A percentile compares a stretch with the other conserved stretches of the same genome.
Evolutionary conservation across 2,888 invertebrate genomes (phyloP).

Genomic region (Ochlodes sylvanus): DNA sequence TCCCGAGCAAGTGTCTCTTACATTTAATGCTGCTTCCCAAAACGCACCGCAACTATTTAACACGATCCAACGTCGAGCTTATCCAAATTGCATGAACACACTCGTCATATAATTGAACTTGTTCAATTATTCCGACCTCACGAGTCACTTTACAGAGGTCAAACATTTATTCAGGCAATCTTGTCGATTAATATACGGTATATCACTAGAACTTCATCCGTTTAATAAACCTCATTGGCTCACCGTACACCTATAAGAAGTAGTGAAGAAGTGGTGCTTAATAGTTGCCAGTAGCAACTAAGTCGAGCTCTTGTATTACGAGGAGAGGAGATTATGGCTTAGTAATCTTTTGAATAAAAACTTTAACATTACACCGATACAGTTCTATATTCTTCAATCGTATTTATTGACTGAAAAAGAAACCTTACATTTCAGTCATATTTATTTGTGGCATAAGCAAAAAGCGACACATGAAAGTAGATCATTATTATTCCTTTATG

Average conservation of each 20-base stretch:
- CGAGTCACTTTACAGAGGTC: constrained; percentile 15
- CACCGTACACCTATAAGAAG: too few relatives aligned
- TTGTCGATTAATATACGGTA: constrained; percentile 1
- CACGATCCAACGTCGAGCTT: constrained; percentile 23
- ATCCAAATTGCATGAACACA: constrained; percentile 10
- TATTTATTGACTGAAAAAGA: background rate
- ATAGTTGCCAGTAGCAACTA: too few relatives aligned
- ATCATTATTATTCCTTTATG: constrained; percentile 24
- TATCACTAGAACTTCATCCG: too few relatives aligned
- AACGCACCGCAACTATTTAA: constrained; percentile 31
- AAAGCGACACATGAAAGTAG: constrained; percentile 25
- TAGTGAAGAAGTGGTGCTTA: too few relatives aligned
- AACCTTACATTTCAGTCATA: background rate
- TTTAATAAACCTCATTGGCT: too few relatives aligned
- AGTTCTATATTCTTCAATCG: background rate
- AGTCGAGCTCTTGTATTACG: too few relatives aligned
- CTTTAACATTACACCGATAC: constrained; percentile 7
- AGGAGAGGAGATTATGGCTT: too few relatives aligned
- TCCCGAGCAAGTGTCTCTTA: constrained; percentile 32
- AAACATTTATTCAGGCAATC: constrained; percentile 23
- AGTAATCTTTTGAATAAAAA: background rate
- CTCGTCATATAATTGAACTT: constrained; percentile 16
- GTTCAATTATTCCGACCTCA: constrained; percentile 27
- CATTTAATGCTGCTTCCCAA: constrained; percentile 24
- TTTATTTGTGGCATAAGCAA: constrained; percentile 18